phyloP scores from a whole-genome alignment of 2,113 vertebrate species.

The Paracanthobrama guichenoti region DNA sequence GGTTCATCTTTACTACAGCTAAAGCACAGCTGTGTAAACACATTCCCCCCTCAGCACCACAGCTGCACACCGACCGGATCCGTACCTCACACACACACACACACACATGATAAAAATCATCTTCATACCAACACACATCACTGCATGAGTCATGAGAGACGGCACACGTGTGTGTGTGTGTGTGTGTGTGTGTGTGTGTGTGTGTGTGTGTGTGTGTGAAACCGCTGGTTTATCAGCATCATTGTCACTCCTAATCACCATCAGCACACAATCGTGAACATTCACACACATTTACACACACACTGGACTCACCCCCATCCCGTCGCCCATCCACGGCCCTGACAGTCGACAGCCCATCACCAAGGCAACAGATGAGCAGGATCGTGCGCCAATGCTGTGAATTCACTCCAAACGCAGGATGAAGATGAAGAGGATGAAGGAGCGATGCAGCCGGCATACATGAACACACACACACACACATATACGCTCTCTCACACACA shows the following conservation, averaged over 20 bases:
- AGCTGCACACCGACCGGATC: constrained; percentile 1
- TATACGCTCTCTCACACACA: not conserved
- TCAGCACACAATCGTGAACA: constrained; percentile 26
- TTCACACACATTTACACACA: not conserved
- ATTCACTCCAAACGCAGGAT: not conserved
- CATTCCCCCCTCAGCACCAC: not conserved
- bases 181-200: constrained; percentile 26
- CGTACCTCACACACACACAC: constrained; percentile 12
- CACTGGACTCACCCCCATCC: constrained; percentile 56
- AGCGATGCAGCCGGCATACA: not conserved
- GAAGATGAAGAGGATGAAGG: constrained; percentile 34
- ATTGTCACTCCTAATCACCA: constrained; percentile 22
- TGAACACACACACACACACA: constrained; percentile 9
- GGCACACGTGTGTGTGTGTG: not conserved
- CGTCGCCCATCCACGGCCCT: constrained; percentile 57
- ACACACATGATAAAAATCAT: not conserved
- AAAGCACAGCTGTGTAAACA: constrained; percentile 12
- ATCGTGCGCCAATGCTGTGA: constrained; percentile 1
- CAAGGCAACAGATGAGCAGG: constrained; percentile 55
- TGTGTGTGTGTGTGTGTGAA: constrained; percentile 13
- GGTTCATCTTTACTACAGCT: not conserved
- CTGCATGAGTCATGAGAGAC: constrained; percentile 32
- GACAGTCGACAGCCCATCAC: constrained; percentile 65
- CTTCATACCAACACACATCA: constrained; percentile 23
- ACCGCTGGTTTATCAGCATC: not conserved